phyloP scores from a whole-genome alignment of 2,113 vertebrate species.

The Ascaphus truei region DNA sequence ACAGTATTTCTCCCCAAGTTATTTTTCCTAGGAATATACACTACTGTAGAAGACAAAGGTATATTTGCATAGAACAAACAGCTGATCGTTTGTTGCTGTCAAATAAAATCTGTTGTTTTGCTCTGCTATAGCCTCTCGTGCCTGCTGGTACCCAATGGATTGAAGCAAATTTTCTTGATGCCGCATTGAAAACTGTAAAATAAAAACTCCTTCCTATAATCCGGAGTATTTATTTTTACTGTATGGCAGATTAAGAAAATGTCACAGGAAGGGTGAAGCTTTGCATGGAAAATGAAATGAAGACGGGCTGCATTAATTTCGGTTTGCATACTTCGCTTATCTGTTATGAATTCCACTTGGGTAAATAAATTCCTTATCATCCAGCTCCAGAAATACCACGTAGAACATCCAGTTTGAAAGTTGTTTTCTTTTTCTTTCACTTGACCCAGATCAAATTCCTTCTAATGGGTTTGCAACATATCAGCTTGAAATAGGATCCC shows the following conservation, averaged over 20 bases:
- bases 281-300: slow-evolving; percentile 29
- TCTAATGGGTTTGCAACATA: slow-evolving; percentile 56
- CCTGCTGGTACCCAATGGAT: background rate
- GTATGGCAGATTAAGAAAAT: slow-evolving; percentile 16
- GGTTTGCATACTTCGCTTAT: slow-evolving; percentile 41
- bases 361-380: slow-evolving; percentile 48
- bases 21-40: too few relatives aligned
- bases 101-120: too few relatives aligned
- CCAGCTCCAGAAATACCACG: slow-evolving; percentile 42
- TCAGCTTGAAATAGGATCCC: slow-evolving; percentile 57
- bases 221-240: background rate
- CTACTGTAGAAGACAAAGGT: too few relatives aligned
- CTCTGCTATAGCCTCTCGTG: background rate
- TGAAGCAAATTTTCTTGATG: slow-evolving; percentile 4
- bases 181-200: slow-evolving; percentile 3
- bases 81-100: background rate
- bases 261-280: slow-evolving; percentile 29
- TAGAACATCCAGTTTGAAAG: slow-evolving; percentile 20
- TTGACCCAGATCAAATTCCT: slow-evolving; percentile 53
- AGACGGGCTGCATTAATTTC: slow-evolving; percentile 44
- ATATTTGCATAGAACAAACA: background rate
- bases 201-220: background rate
- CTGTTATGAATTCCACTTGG: slow-evolving; percentile 49
- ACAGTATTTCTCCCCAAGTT: too few relatives aligned
- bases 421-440: slow-evolving; percentile 36